Percentiles rank a stretch among this genome's conserved stretches.
These are phyloP conservation scores for Pheucticus melanocephalus DNA, from an alignment of 2,113 vertebrate genomes.

Conservation along the genomic window DNA sequence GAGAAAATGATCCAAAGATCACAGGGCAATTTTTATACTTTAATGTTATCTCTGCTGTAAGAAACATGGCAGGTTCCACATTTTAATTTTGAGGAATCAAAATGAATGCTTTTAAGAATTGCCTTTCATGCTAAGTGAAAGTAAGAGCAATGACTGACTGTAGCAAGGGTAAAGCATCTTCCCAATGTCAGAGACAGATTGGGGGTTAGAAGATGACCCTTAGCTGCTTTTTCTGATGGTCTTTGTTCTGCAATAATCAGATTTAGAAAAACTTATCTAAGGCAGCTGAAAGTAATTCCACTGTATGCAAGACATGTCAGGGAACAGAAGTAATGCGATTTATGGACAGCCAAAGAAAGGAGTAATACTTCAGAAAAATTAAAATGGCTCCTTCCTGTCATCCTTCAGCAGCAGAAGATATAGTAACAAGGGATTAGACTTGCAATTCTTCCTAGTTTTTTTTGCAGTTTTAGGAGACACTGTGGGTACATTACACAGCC, in stretches of 20 bases:
- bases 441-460: not conserved
- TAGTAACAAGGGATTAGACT: not conserved
- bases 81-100: constrained; percentile 15
- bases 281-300: not conserved
- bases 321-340: not conserved
- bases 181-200: not conserved
- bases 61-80: not conserved
- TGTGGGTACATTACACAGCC: not conserved
- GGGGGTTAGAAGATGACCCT: not conserved
- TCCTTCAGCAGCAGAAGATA: not conserved
- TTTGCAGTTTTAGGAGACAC: not conserved
- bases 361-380: not conserved
- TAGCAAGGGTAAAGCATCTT: not conserved
- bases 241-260: constrained; percentile 18
- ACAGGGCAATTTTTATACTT: not conserved
- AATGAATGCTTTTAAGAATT: constrained; percentile 26
- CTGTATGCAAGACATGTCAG: not conserved
- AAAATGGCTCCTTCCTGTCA: not conserved
- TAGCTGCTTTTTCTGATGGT: not conserved
- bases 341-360: not conserved
- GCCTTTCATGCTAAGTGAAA: constrained; percentile 8
- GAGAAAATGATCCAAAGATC: constrained; percentile 6
- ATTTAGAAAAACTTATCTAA: not conserved
- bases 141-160: not conserved
- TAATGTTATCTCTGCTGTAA: not conserved